Evolutionary conservation across 2,888 invertebrate genomes (phyloP).

Genomic region (Dromius quadrimaculatus): DNA sequence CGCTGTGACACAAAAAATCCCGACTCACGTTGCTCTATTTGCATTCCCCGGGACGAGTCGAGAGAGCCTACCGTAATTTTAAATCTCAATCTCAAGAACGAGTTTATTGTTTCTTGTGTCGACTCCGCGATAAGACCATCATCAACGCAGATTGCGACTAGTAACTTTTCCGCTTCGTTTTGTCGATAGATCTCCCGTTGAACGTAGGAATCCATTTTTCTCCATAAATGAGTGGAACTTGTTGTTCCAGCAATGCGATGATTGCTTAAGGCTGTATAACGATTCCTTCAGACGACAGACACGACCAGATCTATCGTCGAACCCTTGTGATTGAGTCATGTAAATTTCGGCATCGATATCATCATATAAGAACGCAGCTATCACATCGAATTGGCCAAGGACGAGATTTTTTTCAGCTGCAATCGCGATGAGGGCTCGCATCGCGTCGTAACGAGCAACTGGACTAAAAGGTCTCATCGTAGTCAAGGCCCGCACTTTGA

Average conservation of each 20-base stretch:
- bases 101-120: constrained; percentile 32
- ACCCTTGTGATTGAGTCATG: too few relatives aligned
- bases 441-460: constrained; percentile 46
- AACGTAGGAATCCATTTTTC: too few relatives aligned
- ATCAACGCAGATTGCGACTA: constrained; percentile 47
- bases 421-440: constrained; percentile 51
- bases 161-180: constrained; percentile 44
- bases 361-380: constrained; percentile 52
- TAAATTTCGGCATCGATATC: too few relatives aligned
- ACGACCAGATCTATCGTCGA: too few relatives aligned
- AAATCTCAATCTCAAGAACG: too few relatives aligned
- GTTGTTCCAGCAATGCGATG: too few relatives aligned
- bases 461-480: constrained; percentile 55
- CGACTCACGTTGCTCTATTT: constrained; percentile 54
- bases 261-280: too few relatives aligned
- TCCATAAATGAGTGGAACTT: too few relatives aligned
- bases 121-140: too few relatives aligned
- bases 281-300: too few relatives aligned
- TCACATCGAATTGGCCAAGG: constrained; percentile 54
- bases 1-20: constrained; percentile 54
- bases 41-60: constrained; percentile 55
- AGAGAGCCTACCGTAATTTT: constrained; percentile 54
- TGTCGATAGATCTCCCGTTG: too few relatives aligned
- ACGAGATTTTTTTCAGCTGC: constrained; percentile 51
- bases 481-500: constrained; percentile 56